These are phyloP conservation scores for Phyllostomus discolor DNA, from an alignment of 2,113 vertebrate genomes.

Conservation along the genomic window DNA sequence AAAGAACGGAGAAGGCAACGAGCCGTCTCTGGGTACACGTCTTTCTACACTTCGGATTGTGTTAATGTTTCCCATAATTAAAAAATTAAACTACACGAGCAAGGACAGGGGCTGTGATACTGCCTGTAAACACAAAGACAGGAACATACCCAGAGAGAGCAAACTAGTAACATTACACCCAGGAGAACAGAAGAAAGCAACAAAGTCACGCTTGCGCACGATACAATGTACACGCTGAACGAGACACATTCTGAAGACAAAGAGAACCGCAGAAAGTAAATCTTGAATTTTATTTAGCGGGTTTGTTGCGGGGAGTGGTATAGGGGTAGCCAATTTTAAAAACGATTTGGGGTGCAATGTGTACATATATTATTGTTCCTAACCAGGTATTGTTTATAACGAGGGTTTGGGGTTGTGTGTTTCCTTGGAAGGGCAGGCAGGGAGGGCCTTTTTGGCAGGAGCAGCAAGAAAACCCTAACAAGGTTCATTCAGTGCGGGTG, in stretches of 20 bases:
- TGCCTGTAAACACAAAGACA: neutral
- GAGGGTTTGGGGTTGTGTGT: neutral
- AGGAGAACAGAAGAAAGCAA: neutral
- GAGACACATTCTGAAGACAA: neutral
- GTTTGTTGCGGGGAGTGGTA: neutral
- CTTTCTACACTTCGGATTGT: neutral
- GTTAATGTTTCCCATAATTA: neutral
- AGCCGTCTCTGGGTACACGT: neutral
- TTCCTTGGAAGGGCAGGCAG: neutral
- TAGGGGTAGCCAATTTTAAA: neutral
- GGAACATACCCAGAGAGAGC: neutral
- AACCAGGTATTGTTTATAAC: neutral
- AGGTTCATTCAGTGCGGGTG: neutral
- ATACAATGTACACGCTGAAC: fast-evolving
- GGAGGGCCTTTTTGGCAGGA: neutral
- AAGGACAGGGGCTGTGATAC: neutral
- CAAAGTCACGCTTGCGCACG: neutral
- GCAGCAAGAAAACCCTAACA: neutral
- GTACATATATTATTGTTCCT: neutral
- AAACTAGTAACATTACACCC: neutral
- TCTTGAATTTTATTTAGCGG: neutral
- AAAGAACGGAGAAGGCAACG: neutral
- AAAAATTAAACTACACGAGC: neutral
- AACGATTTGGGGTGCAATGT: neutral
- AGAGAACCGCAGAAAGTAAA: neutral